A percentile compares a stretch with the other conserved stretches of the same genome.
Conservation (phyloP, 1,140 invertebrate species). For the Dinothrombium tinctorium region DNA sequence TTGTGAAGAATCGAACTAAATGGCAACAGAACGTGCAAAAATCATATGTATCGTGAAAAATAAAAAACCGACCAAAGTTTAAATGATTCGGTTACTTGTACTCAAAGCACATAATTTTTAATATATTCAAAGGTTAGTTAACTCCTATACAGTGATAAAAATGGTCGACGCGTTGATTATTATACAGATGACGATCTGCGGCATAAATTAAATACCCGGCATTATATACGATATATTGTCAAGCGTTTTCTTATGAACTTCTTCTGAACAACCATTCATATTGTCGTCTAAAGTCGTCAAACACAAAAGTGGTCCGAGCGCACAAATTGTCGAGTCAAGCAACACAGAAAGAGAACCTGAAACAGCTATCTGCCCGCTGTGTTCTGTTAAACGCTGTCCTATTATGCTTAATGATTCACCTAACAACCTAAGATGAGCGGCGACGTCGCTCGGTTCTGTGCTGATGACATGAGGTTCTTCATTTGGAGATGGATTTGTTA, state of each 20-base stretch:
- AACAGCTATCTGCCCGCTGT: constrained; percentile 78
- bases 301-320: constrained; percentile 63
- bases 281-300: constrained; percentile 60
- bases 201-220: constrained; percentile 72
- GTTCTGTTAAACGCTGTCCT: constrained; percentile 68
- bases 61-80: too few species aligned
- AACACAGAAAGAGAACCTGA: constrained; percentile 82
- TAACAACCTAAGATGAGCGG: constrained; percentile 69
- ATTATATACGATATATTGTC: constrained; percentile 92
- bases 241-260: constrained; percentile 45
- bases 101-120: too few species aligned
- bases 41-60: too few species aligned
- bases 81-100: too few species aligned
- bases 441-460: constrained; percentile 48
- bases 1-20: too few species aligned
- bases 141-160: too few species aligned
- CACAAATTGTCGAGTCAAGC: constrained; percentile 76
- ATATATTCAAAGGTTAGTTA: too few species aligned
- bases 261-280: constrained; percentile 38
- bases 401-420: constrained; percentile 82
- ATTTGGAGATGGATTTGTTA: background rate
- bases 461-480: background rate
- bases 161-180: too few species aligned
- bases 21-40: too few species aligned
- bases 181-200: too few species aligned